Evolutionary conservation across 2,797 vertebrate genomes (phyloP), one percentile per base, ranked within the genome.

Genomic region (Uromys caudimaculatus): DNA sequence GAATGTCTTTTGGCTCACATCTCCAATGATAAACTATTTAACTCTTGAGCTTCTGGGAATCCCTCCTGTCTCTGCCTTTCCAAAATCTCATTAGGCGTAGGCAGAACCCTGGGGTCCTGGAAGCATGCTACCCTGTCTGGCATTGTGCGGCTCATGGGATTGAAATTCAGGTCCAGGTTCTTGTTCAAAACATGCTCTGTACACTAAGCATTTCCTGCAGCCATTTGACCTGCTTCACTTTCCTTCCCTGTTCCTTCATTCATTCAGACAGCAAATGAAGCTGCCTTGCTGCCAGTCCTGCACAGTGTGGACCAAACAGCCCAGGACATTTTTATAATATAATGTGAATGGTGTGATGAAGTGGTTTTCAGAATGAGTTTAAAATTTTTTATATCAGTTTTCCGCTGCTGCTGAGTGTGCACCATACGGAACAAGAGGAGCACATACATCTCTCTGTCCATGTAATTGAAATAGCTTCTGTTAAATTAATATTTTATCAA

Each of bases 401-500:
- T 94, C 17, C 24, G 75, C 14, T 77, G 1, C 89, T 94, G 29
- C n/a, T 38, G 62, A 47, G 73, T 32, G 41, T 75, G 16, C 50
- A 41, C 17, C 21, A 35, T 32, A 84, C 0, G 16, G 41, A 93
- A 92, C 12, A 69, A 58, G 82, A 89, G 56, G 85, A 83, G 38
- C 38, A 47, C 77, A 82, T 69, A 6, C 44, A 81, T 77, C 78
- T 94, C 81, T 35, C 16, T 78, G 6, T 90, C 76, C 69, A 84
- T 84, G 27, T 82, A 32, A 90, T 69, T 84, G 60, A 92, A 81
- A 60, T 62, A 9, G 35, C 21, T 77, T 75, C 47, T 89, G 32
- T 91, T 87, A 75, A 83, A 82, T 89, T 83, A 84, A 84, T 19
- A 58, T 90, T 94, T 94, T 91, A 78, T 90, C 54, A 64, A 94